Percentiles rank a stretch among this genome's conserved stretches.
phyloP scores from a whole-genome alignment of 1,140 invertebrate genomes.

The Apis florea region DNA sequence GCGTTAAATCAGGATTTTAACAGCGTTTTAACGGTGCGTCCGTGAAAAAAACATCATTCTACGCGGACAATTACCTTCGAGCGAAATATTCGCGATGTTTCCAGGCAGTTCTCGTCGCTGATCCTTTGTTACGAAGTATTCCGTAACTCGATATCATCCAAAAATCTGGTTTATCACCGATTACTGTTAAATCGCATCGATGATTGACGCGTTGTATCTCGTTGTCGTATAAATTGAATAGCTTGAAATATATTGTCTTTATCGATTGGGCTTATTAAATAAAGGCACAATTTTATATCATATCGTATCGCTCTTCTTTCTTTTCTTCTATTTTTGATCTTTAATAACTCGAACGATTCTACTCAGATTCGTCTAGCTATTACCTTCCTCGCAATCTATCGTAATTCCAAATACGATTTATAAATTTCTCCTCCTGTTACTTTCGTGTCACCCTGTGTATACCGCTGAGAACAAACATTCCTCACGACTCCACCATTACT shows the following conservation, averaged over 20 bases:
- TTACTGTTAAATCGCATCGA: slow-evolving; percentile 10
- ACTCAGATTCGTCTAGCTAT: no score
- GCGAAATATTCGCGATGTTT: slow-evolving; percentile 10
- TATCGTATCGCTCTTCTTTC: neutral
- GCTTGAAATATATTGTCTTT: neutral
- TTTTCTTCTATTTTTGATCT: no score
- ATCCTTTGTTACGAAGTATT: neutral
- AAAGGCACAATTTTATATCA: neutral
- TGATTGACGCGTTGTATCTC: neutral
- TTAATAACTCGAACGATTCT: no score
- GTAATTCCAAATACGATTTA: neutral
- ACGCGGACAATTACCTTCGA: slow-evolving; percentile 7
- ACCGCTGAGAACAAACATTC: neutral
- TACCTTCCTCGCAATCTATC: no score
- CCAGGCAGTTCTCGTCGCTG: neutral
- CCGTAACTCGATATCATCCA: slow-evolving; percentile 15
- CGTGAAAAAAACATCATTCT: slow-evolving; percentile 11
- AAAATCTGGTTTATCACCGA: slow-evolving; percentile 11
- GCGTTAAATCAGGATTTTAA: slow-evolving; percentile 27
- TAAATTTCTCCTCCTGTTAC: neutral
- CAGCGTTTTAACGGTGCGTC: neutral
- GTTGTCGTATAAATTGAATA: neutral
- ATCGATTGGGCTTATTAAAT: neutral
- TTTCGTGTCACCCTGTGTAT: neutral
- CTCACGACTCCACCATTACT: neutral